phyloP scores from a whole-genome alignment of 2,113 vertebrate species.

The Microtus ochrogaster region DNA sequence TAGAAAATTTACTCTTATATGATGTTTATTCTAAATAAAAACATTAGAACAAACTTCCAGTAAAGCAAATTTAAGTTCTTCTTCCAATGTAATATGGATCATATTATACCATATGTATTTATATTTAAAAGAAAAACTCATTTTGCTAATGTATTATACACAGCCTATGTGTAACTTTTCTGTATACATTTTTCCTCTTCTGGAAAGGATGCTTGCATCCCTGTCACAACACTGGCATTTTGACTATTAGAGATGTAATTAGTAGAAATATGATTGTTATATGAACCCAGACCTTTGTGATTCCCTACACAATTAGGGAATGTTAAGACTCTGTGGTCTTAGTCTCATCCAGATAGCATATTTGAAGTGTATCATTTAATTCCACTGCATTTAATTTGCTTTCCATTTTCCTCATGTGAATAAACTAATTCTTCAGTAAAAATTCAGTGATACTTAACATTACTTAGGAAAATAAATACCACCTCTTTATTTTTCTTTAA shows the following conservation, averaged over 20 bases:
- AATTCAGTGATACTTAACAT: neutral
- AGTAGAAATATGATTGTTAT: neutral
- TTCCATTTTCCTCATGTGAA: neutral
- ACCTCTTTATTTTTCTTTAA: neutral
- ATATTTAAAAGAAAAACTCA: neutral
- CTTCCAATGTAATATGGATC: neutral
- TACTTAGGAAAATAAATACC: neutral
- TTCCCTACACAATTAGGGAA: neutral
- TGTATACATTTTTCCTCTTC: neutral
- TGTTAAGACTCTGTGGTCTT: neutral
- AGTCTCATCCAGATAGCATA: no score
- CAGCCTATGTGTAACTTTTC: neutral
- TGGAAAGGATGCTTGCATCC: neutral
- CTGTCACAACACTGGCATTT: fast-evolving
- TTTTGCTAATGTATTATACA: neutral
- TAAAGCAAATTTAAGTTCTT: neutral
- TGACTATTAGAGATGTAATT: neutral
- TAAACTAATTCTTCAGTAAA: neutral
- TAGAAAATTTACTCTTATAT: neutral
- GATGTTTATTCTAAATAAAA: slow-evolving; percentile 4
- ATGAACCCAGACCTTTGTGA: fast-evolving
- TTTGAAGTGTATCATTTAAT: no score
- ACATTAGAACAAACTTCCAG: neutral
- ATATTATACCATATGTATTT: neutral
- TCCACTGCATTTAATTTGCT: neutral